These are phyloP conservation scores for Centroberyx gerrardi DNA, from an alignment of 2,797 vertebrate species.

Conservation along the genomic window DNA sequence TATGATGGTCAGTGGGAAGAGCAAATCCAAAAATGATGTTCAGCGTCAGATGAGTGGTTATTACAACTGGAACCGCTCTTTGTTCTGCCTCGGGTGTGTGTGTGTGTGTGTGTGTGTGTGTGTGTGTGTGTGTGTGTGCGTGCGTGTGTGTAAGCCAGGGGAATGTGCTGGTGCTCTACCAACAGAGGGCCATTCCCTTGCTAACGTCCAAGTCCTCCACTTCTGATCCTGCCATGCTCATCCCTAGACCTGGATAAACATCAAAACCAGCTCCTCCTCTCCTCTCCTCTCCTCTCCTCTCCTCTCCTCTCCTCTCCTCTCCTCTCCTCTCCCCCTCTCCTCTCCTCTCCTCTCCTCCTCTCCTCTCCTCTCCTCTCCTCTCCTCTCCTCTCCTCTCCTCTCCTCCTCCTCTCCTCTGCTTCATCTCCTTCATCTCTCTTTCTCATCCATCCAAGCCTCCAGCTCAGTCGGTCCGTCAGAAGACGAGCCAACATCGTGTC, in stretches of 20 bases:
- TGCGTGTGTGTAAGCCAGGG: conserved; percentile 41
- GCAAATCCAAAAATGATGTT: background rate
- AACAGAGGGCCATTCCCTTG: conserved; percentile 54
- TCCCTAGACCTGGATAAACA: conserved; percentile 71
- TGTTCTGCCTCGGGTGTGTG: conserved; percentile 1
- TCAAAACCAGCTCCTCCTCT: conserved; percentile 36
- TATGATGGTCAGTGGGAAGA: background rate
- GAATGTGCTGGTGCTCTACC: conserved; percentile 66
- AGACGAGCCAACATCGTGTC: conserved; percentile 73
- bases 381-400: conserved; percentile 28
- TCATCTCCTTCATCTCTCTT: background rate
- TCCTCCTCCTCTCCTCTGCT: background rate
- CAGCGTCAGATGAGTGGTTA: no score
- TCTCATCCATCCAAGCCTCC: background rate
- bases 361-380: conserved; percentile 6
- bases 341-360: conserved; percentile 10
- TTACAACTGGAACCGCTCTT: no score
- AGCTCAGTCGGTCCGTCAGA: conserved; percentile 72
- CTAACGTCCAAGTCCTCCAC: conserved; percentile 61
- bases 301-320: background rate
- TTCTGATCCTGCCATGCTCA: conserved; percentile 62
- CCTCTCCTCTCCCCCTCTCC: background rate
- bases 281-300: background rate
- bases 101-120: conserved; percentile 19
- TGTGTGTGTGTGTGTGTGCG: conserved; percentile 17